Percentiles rank a stretch among this genome's conserved stretches.
Evolutionary conservation across 2,888 invertebrate species (phyloP).

Genomic region (Lycia hirtaria): DNA sequence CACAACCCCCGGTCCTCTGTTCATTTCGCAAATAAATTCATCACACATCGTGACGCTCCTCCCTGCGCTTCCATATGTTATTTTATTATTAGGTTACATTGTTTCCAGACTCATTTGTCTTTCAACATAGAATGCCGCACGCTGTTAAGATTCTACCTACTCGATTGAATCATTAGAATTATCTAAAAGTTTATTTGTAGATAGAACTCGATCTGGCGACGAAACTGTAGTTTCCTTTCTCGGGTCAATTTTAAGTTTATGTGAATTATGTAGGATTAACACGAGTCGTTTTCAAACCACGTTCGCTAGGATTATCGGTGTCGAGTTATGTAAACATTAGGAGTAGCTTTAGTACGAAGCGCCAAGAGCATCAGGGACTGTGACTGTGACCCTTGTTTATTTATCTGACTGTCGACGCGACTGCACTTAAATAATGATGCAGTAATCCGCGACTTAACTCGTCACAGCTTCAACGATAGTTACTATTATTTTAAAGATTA

Average conservation of each 20-base stretch:
- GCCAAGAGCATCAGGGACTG: not conserved
- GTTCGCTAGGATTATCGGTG: constrained; percentile 8
- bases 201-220: not conserved
- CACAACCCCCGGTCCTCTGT: constrained; percentile 48
- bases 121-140: no score
- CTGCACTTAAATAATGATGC: constrained; percentile 17
- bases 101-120: not conserved
- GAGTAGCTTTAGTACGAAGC: not conserved
- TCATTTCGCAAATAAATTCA: constrained; percentile 71
- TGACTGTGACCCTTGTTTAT: constrained; percentile 37
- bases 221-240: not conserved
- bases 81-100: not conserved
- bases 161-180: not conserved
- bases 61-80: not conserved
- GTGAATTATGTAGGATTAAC: constrained; percentile 10
- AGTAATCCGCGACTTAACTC: constrained; percentile 16
- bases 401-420: constrained; percentile 21
- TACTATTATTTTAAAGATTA: constrained; percentile 19
- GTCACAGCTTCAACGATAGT: constrained; percentile 1
- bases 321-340: not conserved
- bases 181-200: not conserved
- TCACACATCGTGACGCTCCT: constrained; percentile 46
- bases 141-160: not conserved
- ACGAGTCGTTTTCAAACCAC: constrained; percentile 5
- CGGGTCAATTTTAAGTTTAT: not conserved